Evolutionary conservation across 2,888 invertebrate genomes (phyloP).

Genomic region (Drosophila anomelani): DNA sequence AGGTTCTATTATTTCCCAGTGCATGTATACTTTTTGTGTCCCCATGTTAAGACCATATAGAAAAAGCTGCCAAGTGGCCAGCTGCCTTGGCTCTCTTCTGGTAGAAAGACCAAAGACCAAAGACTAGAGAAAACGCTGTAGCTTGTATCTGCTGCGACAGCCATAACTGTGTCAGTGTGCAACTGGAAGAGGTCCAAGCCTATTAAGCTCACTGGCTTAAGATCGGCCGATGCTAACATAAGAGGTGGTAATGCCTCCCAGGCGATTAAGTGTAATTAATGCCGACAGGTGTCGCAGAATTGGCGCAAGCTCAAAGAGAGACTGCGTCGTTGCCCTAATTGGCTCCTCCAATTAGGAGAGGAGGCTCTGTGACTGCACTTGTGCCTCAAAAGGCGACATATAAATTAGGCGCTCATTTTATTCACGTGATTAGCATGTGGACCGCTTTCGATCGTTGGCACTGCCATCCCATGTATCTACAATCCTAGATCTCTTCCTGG

Average conservation of each 20-base stretch:
- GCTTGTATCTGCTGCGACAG: conserved; percentile 28
- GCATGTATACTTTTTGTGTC: conserved; percentile 13
- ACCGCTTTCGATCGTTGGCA: conserved; percentile 18
- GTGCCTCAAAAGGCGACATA: not conserved
- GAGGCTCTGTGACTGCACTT: not conserved
- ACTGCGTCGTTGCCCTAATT: conserved; percentile 32
- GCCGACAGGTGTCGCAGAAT: conserved; percentile 61
- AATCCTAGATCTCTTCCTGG: conserved; percentile 91
- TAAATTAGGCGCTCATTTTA: conserved; percentile 51
- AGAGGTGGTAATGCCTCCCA: conserved; percentile 21
- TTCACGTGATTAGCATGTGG: conserved; percentile 52
- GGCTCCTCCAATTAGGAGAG: conserved; percentile 41
- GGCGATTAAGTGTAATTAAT: conserved; percentile 70
- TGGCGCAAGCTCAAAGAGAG: conserved; percentile 53
- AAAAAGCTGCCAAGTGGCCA: conserved; percentile 49
- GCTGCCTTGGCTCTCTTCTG: conserved; percentile 17
- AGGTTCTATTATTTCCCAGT: not conserved
- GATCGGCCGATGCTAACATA: conserved; percentile 56
- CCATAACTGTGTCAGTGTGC: conserved; percentile 60
- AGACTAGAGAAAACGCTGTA: conserved; percentile 56
- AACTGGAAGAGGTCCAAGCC: conserved; percentile 54
- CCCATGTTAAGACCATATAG: conserved; percentile 48
- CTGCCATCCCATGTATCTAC: not conserved
- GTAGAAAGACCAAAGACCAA: conserved; percentile 20
- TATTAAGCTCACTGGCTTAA: conserved; percentile 70